Evolutionary conservation across 1,140 invertebrate species (phyloP).

Genomic region (Brachionus manjavacas): DNA sequence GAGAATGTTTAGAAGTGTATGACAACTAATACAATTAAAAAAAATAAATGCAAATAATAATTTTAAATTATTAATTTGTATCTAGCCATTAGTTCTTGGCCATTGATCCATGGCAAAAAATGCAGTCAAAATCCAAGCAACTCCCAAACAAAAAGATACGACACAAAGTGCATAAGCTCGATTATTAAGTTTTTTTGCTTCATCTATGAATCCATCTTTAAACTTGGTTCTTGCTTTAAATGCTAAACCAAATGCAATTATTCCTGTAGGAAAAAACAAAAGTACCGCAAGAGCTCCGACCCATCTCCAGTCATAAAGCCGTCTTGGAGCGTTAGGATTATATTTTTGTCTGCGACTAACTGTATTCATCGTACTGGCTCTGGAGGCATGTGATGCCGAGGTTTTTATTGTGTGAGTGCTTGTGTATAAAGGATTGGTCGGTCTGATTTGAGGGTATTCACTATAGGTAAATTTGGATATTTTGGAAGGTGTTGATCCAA

Average conservation of each 20-base stretch:
- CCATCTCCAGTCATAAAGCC: constrained; percentile 40
- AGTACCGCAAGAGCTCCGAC: neutral
- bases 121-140: constrained; percentile 24
- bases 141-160: constrained; percentile 25
- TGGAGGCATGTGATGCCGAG: neutral
- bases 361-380: constrained; percentile 6
- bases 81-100: constrained; percentile 41
- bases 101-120: constrained; percentile 30
- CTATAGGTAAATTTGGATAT: constrained; percentile 42
- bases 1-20: neutral
- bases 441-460: constrained; percentile 42
- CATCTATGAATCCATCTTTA: constrained; percentile 36
- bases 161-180: constrained; percentile 27
- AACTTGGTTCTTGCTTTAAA: constrained; percentile 33
- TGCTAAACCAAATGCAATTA: constrained; percentile 40
- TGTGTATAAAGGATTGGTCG: constrained; percentile 43
- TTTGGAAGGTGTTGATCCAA: constrained; percentile 19
- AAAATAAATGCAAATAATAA: constrained; percentile 6
- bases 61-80: neutral
- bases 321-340: constrained; percentile 30
- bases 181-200: constrained; percentile 28
- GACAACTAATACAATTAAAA: constrained; percentile 14
- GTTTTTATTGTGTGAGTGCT: constrained; percentile 39
- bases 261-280: constrained; percentile 34
- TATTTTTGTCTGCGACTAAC: constrained; percentile 37